Evolutionary conservation across 2,888 invertebrate species (phyloP).

Genomic region (Eupithecia insigniata): DNA sequence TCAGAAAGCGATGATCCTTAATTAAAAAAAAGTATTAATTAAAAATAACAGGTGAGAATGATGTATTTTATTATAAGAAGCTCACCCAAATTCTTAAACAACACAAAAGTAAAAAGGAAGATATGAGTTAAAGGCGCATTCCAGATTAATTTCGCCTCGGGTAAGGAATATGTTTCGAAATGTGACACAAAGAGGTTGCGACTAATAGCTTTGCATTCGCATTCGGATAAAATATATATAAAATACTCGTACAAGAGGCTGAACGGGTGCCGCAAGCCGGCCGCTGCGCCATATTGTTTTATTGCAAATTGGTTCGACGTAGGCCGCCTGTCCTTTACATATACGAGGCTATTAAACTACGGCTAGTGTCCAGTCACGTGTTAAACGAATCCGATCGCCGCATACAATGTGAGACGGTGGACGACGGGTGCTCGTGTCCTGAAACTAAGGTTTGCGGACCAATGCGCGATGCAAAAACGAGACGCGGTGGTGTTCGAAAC

Average conservation of each 20-base stretch:
- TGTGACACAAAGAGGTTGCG: slow-evolving; percentile 64
- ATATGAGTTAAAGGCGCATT: slow-evolving; percentile 47
- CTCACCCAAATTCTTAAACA: slow-evolving; percentile 10
- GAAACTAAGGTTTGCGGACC: slow-evolving; percentile 56
- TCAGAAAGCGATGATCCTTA: too few species aligned
- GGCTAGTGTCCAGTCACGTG: slow-evolving; percentile 80
- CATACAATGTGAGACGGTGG: slow-evolving; percentile 69
- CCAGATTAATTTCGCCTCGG: slow-evolving; percentile 60
- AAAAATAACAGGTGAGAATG: background rate
- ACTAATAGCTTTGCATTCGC: slow-evolving; percentile 62
- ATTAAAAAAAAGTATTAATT: background rate
- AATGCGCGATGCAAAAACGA: slow-evolving; percentile 53
- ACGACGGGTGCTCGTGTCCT: slow-evolving; percentile 51
- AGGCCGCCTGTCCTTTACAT: slow-evolving; percentile 82
- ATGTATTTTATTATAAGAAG: background rate
- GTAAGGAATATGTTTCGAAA: slow-evolving; percentile 56
- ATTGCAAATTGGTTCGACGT: slow-evolving; percentile 84
- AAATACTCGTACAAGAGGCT: slow-evolving; percentile 56
- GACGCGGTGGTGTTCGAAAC: slow-evolving; percentile 41
- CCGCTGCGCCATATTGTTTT: slow-evolving; percentile 79
- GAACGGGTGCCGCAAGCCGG: slow-evolving; percentile 62
- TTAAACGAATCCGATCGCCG: slow-evolving; percentile 81
- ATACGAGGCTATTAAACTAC: slow-evolving; percentile 82
- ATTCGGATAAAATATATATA: slow-evolving; percentile 68
- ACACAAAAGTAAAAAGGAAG: slow-evolving; percentile 21